Conservation (phyloP, 2,113 vertebrate species). For the Megaptera novaeangliae region DNA sequence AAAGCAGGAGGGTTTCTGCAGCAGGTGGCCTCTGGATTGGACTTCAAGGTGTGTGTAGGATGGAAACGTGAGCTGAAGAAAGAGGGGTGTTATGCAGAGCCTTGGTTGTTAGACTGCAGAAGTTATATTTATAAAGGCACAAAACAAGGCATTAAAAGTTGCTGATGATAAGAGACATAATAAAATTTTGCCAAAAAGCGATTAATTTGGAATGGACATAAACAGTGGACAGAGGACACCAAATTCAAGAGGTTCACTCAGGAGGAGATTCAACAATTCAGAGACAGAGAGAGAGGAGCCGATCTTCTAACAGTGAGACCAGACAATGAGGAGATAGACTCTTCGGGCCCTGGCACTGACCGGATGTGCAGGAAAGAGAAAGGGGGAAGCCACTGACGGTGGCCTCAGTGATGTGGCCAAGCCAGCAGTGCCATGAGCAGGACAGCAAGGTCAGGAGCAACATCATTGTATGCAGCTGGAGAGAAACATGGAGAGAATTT, state of each 20-base stretch:
- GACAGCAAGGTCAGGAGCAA: background rate
- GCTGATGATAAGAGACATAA: background rate
- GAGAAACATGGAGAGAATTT: background rate
- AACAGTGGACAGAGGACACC: background rate
- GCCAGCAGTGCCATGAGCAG: background rate
- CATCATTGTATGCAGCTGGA: background rate
- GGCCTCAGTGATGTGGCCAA: background rate
- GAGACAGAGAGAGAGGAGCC: background rate
- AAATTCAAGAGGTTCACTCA: background rate
- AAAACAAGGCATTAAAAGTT: background rate
- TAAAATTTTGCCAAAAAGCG: background rate
- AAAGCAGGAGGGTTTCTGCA: background rate
- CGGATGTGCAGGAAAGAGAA: background rate
- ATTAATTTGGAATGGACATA: background rate
- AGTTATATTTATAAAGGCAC: background rate
- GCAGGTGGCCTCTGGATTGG: background rate
- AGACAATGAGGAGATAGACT: background rate
- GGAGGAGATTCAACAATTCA: background rate
- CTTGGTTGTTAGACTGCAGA: background rate
- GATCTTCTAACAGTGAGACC: background rate
- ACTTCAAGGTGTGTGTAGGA: background rate
- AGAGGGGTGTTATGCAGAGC: background rate
- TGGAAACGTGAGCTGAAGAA: background rate
- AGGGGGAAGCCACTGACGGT: background rate
- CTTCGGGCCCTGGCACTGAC: background rate